A percentile compares a stretch with the other conserved stretches of the same genome.
Evolutionary conservation across 2,888 invertebrate genomes (phyloP).

Genomic region (Mesorhabditis sp.): DNA sequence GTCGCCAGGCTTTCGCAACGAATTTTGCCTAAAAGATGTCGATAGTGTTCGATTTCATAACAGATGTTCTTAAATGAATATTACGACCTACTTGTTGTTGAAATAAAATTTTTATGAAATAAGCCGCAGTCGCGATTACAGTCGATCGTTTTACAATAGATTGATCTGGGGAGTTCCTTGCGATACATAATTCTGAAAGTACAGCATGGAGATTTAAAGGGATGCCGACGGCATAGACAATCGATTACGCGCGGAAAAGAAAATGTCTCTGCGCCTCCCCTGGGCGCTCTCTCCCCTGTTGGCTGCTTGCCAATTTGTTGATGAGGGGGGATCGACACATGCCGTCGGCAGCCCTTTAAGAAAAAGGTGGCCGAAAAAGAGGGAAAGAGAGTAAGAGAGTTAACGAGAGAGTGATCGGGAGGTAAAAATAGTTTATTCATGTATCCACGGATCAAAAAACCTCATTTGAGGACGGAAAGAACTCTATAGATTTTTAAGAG

Average conservation of each 20-base stretch:
- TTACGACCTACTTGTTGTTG: background rate
- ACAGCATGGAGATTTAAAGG: too few species aligned
- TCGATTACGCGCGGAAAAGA: too few species aligned
- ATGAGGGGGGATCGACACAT: too few species aligned
- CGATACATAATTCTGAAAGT: background rate
- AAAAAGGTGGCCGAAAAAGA: background rate
- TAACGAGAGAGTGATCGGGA: background rate
- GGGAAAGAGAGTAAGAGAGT: background rate
- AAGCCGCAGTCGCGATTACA: background rate
- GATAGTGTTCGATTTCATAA: background rate
- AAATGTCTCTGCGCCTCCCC: too few species aligned
- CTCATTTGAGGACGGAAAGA: too few species aligned
- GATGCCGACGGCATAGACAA: too few species aligned
- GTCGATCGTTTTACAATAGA: conserved; percentile 1
- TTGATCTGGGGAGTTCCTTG: background rate
- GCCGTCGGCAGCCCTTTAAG: too few species aligned
- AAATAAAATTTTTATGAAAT: conserved; percentile 1
- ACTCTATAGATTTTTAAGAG: too few species aligned
- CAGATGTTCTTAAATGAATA: background rate
- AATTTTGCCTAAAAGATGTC: background rate
- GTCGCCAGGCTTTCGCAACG: background rate
- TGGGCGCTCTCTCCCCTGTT: too few species aligned
- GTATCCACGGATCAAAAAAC: too few species aligned
- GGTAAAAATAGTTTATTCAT: too few species aligned
- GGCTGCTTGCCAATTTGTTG: too few species aligned